Evolutionary conservation across 2,888 invertebrate genomes (phyloP).

Genomic region (Microctonus aethiopoides): DNA sequence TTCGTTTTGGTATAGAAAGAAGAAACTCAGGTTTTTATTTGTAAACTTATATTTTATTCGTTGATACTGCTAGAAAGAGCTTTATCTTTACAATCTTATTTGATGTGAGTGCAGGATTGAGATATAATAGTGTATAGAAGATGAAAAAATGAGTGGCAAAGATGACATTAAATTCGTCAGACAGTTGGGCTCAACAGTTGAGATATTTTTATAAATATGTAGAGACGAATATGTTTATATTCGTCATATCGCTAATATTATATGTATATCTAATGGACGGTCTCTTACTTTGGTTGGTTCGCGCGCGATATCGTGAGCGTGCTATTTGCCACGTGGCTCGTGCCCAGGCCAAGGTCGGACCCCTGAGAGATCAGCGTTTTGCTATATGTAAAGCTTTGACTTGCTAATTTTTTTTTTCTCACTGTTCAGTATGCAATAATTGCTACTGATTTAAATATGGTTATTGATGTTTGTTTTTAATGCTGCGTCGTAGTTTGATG

Average conservation of each 20-base stretch:
- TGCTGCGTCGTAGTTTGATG: too few species aligned
- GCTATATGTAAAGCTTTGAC: neutral
- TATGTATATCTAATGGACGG: too few species aligned
- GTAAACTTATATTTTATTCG: neutral
- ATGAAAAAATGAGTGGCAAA: neutral
- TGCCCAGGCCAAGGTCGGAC: conserved; percentile 27
- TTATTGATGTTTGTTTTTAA: too few species aligned
- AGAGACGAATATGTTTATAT: too few species aligned
- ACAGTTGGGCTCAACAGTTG: neutral
- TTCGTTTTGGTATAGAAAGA: neutral
- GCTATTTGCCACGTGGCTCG: conserved; percentile 27
- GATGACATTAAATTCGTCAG: neutral
- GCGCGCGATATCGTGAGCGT: conserved; percentile 9
- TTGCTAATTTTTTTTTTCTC: neutral
- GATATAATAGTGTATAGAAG: neutral
- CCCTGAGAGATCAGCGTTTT: conserved; percentile 14
- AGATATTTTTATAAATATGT: neutral
- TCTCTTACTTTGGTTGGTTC: neutral
- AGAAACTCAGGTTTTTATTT: neutral
- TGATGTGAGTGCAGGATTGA: neutral
- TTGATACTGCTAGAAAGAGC: neutral
- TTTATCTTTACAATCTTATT: neutral
- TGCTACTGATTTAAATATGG: too few species aligned
- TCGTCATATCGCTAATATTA: neutral
- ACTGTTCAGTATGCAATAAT: too few species aligned